A percentile compares a stretch with the other conserved stretches of the same genome.
These are phyloP conservation scores for Electrophaes corylata DNA, from an alignment of 2,888 invertebrate genomes.

Conservation along the genomic window DNA sequence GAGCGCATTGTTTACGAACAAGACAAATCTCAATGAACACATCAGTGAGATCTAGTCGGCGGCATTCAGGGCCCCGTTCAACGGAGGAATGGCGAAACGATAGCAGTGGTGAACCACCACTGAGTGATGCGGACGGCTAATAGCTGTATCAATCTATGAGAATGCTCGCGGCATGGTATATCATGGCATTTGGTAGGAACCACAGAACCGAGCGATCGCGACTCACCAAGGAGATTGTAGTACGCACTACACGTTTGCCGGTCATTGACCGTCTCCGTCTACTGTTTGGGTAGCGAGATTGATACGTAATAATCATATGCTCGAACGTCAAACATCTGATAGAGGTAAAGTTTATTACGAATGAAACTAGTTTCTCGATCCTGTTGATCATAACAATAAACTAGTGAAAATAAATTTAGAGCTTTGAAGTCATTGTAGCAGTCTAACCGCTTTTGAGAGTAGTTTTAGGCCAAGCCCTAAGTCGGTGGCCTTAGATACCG, in stretches of 20 bases:
- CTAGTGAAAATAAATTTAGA: constrained; percentile 1
- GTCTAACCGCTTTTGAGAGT: constrained; percentile 43
- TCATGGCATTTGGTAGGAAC: constrained; percentile 23
- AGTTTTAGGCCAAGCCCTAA: constrained; percentile 47
- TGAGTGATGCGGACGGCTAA: constrained; percentile 37
- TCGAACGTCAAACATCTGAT: constrained; percentile 36
- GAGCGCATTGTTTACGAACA: constrained; percentile 30
- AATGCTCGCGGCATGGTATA: constrained; percentile 30
- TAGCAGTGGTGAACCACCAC: constrained; percentile 20
- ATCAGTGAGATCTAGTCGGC: constrained; percentile 26
- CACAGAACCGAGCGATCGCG: constrained; percentile 28
- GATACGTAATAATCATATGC: constrained; percentile 42
- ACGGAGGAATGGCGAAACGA: constrained; percentile 19
- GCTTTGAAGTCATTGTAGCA: constrained; percentile 4
- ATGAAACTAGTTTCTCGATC: constrained; percentile 30
- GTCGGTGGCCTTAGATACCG: constrained; percentile 54
- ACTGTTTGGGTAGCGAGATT: constrained; percentile 41
- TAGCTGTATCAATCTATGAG: constrained; percentile 37
- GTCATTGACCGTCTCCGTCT: constrained; percentile 42
- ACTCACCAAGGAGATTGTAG: constrained; percentile 31
- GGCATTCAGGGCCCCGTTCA: constrained; percentile 8
- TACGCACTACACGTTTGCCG: constrained; percentile 37
- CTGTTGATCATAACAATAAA: constrained; percentile 14
- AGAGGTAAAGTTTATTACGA: constrained; percentile 28
- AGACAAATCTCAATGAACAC: constrained; percentile 29